These are phyloP conservation scores for Heteromormyrus szaboi DNA, from an alignment of 2,797 vertebrate genomes.

Conservation along the genomic window DNA sequence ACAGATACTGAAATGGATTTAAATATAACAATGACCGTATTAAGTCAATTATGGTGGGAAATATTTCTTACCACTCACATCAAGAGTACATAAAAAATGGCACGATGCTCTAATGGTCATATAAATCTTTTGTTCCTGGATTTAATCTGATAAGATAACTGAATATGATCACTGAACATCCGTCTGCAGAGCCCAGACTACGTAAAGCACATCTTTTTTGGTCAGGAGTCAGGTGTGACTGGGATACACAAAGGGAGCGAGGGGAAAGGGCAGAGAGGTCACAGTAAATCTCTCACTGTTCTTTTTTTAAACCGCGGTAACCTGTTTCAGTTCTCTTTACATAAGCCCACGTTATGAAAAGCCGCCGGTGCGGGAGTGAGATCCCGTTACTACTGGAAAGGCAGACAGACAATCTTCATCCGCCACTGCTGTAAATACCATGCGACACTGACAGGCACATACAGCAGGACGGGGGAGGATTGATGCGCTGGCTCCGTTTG, in stretches of 20 bases:
- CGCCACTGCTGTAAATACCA: not conserved
- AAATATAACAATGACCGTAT: not conserved
- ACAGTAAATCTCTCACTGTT: slow-evolving; percentile 35
- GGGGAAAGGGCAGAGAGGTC: slow-evolving; percentile 6
- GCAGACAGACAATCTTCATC: not conserved
- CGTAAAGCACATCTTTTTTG: not conserved
- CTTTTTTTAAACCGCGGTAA: slow-evolving; percentile 27
- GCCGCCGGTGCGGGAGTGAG: slow-evolving; percentile 5
- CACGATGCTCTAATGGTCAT: not conserved
- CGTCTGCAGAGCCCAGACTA: not conserved
- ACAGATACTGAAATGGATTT: not conserved
- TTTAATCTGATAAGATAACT: not conserved
- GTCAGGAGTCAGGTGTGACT: slow-evolving; percentile 6
- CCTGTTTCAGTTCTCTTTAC: slow-evolving; percentile 31
- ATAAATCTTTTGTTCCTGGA: not conserved
- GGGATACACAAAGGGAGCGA: slow-evolving; percentile 11
- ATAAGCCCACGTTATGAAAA: slow-evolving; percentile 24
- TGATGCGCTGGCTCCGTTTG: not conserved
- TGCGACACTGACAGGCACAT: not conserved
- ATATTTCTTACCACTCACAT: not conserved
- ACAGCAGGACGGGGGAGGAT: not conserved
- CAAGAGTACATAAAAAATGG: not conserved
- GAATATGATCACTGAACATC: not conserved
- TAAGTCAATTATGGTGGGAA: not conserved
- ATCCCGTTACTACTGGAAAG: not conserved